phyloP scores from a whole-genome alignment of 2,113 vertebrate genomes.

The Rostratula benghalensis region DNA sequence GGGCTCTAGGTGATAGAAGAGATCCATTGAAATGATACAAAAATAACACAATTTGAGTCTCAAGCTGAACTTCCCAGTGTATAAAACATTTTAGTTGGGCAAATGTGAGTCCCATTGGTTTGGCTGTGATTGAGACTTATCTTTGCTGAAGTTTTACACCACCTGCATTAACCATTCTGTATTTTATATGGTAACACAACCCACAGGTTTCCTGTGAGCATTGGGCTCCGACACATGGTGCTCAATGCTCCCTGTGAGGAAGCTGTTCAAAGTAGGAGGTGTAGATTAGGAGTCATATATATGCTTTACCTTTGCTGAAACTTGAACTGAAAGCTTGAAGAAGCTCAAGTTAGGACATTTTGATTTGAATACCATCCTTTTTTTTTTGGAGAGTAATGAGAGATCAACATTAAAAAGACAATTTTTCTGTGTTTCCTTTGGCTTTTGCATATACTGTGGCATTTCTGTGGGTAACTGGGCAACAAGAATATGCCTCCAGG shows the following conservation, averaged over 20 bases:
- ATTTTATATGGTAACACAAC: not conserved
- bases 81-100: not conserved
- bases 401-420: not conserved
- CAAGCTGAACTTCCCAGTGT: not conserved
- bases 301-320: not conserved
- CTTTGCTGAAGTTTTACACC: not conserved
- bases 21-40: not conserved
- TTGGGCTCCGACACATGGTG: rapidly evolving
- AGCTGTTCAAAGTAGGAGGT: not conserved
- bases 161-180: not conserved
- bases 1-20: not conserved
- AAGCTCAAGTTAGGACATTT: not conserved
- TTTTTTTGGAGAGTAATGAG: not conserved
- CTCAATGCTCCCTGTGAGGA: not conserved
- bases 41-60: not conserved
- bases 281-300: not conserved
- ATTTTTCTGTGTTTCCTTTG: not conserved
- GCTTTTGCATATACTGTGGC: not conserved
- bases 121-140: not conserved
- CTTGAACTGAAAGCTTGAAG: not conserved
- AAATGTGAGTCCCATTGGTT: not conserved
- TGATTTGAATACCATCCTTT: not conserved
- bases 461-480: not conserved
- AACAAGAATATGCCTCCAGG: not conserved
- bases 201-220: not conserved